Conservation (phyloP, 1,140 invertebrate species). For the Papilio dardanus region DNA sequence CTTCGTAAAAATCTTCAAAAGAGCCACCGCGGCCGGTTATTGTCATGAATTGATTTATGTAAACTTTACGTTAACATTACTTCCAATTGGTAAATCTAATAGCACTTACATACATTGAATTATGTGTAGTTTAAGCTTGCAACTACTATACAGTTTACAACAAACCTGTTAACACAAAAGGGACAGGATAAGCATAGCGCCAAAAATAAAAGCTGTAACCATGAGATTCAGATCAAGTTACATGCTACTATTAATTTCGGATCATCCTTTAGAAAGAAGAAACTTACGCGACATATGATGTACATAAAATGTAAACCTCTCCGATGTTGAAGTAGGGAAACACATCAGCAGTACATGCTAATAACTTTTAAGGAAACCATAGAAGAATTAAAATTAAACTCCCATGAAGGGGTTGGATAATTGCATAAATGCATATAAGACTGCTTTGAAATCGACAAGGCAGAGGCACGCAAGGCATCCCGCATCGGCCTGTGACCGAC, state of each 20-base stretch:
- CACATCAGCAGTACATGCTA: background rate
- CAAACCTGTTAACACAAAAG: background rate
- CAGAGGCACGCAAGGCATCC: constrained; percentile 47
- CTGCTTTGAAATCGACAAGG: background rate
- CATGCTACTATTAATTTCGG: no score
- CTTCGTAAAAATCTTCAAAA: constrained; percentile 14
- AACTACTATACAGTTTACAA: background rate
- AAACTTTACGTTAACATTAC: background rate
- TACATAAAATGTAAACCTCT: background rate
- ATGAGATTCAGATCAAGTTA: background rate
- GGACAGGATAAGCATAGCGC: no score
- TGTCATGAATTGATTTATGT: constrained; percentile 17
- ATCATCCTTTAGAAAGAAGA: no score
- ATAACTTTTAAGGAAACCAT: background rate
- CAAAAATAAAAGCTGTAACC: no score
- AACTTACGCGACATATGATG: background rate
- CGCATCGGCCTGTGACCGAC: constrained; percentile 35
- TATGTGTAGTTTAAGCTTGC: background rate
- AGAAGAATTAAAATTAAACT: constrained; percentile 3
- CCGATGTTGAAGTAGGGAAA: background rate
- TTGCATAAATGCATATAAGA: constrained; percentile 19
- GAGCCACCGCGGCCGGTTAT: constrained; percentile 10
- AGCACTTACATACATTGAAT: background rate
- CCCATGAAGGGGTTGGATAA: background rate
- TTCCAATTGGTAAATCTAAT: background rate